Evolutionary conservation across 2,797 vertebrate genomes (phyloP).

Genomic region (Poeciliopsis infans): DNA sequence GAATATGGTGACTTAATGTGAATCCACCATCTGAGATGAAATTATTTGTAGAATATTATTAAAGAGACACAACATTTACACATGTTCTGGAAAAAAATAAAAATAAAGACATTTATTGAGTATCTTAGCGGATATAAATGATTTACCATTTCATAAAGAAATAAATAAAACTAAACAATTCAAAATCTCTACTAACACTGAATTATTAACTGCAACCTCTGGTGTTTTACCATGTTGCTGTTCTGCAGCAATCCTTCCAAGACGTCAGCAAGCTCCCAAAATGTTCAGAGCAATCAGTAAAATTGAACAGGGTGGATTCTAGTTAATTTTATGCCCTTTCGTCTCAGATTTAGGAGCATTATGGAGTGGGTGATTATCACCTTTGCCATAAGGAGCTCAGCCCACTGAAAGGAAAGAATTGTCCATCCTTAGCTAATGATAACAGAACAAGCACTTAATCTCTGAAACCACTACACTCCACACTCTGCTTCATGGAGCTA

Average conservation of each 20-base stretch:
- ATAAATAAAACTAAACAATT: constrained; percentile 5
- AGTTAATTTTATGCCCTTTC: constrained; percentile 10
- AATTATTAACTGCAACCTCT: neutral
- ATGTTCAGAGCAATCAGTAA: constrained; percentile 4
- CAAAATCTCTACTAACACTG: neutral
- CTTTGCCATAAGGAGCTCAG: constrained; percentile 21
- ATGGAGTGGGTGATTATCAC: constrained; percentile 25
- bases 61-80: constrained; percentile 36
- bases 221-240: neutral
- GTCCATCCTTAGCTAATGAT: constrained; percentile 21
- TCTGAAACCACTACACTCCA: constrained; percentile 9
- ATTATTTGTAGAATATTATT: constrained; percentile 41
- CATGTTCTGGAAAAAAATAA: constrained; percentile 34
- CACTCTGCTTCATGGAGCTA: constrained; percentile 15
- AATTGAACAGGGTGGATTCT: neutral
- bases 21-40: constrained; percentile 65
- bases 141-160: neutral
- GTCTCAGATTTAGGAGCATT: constrained; percentile 22
- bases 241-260: neutral
- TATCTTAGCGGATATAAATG: neutral
- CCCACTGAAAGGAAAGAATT: constrained; percentile 21
- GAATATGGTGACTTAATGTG: constrained; percentile 60
- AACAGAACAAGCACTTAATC: constrained; percentile 34
- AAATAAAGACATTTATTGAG: constrained; percentile 5
- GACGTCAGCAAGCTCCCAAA: constrained; percentile 2